Percentiles rank a stretch among this genome's conserved stretches.
Evolutionary conservation across 2,797 vertebrate species (phyloP).

Genomic region (Propithecus deckenii): DNA sequence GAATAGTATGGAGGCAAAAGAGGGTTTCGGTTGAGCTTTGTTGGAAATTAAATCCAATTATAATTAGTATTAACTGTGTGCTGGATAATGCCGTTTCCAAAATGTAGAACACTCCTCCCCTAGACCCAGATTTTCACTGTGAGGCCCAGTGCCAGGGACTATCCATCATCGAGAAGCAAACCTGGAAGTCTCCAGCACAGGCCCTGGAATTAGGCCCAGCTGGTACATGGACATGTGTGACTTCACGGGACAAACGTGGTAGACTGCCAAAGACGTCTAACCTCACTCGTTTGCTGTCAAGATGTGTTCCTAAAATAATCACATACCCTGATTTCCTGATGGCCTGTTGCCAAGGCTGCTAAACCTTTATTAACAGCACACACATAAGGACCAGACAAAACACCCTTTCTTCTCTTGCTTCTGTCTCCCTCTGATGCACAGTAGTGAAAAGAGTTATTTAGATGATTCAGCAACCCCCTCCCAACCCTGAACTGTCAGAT

Average conservation of each 20-base stretch:
- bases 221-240: neutral
- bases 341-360: neutral
- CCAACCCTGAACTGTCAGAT: neutral
- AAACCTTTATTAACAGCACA: neutral
- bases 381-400: neutral
- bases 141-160: neutral
- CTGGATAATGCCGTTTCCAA: neutral
- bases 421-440: neutral
- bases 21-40: neutral
- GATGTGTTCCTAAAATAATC: neutral
- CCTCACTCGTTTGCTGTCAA: neutral
- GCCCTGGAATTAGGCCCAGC: neutral
- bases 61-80: neutral
- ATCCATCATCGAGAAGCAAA: neutral
- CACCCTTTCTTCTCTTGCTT: neutral
- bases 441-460: neutral
- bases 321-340: neutral
- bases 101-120: neutral
- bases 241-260: neutral
- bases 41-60: conserved; percentile 18
- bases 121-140: neutral
- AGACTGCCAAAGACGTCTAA: neutral
- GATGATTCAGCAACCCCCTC: neutral
- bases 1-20: neutral
- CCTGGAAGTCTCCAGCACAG: neutral